Evolutionary conservation across 2,113 vertebrate species (phyloP).

Genomic region (human (Homo sapiens)): DNA sequence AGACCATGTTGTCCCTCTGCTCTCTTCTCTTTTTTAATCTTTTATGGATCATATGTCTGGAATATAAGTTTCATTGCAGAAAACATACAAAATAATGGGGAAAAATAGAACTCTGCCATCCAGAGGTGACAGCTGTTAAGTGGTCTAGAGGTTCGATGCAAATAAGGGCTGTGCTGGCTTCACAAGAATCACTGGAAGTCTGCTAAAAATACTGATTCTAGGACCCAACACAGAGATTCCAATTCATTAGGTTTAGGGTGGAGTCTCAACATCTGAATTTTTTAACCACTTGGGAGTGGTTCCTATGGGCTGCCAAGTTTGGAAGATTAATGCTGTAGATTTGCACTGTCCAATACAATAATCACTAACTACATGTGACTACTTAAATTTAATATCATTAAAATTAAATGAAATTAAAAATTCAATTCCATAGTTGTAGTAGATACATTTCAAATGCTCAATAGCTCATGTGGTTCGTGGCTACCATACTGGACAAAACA

Average conservation of each 20-base stretch:
- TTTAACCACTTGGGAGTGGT: too few species aligned
- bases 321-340: background rate
- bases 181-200: background rate
- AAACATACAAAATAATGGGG: background rate
- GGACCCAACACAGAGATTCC: background rate
- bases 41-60: background rate
- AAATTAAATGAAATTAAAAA: conserved; percentile 35
- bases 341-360: background rate
- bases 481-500: background rate
- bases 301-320: background rate
- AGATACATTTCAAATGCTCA: conserved; percentile 13
- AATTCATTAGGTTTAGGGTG: background rate
- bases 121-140: background rate
- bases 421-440: background rate
- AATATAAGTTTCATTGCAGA: background rate
- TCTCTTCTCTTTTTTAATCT: background rate
- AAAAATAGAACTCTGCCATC: background rate
- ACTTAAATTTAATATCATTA: conserved; percentile 28
- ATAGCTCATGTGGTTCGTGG: background rate
- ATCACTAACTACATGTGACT: background rate
- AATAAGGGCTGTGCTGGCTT: background rate
- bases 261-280: background rate
- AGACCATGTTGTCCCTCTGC: background rate
- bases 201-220: background rate
- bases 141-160: background rate